Evolutionary conservation across 2,797 vertebrate species (phyloP), one percentile per base, ranked within the genome.

Genomic region (Hylomyscus alleni): DNA sequence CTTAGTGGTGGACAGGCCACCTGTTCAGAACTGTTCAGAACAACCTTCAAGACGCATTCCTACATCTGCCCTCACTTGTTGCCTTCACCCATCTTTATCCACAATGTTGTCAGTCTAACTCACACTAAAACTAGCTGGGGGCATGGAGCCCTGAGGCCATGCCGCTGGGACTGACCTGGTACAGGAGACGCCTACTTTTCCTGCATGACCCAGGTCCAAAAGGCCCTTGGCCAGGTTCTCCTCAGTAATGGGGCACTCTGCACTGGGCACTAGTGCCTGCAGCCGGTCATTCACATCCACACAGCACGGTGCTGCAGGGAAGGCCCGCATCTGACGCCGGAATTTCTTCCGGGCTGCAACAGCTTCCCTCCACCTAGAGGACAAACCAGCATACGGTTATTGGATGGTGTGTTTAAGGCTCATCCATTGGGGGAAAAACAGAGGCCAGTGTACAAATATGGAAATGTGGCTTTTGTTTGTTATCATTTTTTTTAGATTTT

Each of bases 261-360:
- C 99, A 47, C 99, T 99, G 89, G 99, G 99, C 15, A 98, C 98
- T 95, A 99, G 98, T 0, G 99, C 99, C 91, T 98, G 98, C 96
- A 99, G 98, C 90, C 98, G 99, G 69, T 99, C 98, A 54, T 97
- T 98, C 9, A 98, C 98, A 58, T 99, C 99, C 37, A 99, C 98
- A 7, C 98, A 99, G 97, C 99, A 99, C 0, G 99, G 99, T 5
- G 99, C 99, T 0, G 99, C 99, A 34, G 99, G 99, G 97, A 99
- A 99, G 0, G 99, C 99, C 94, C 99, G 98, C 99, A 99, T 99
- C 97, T 99, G 99, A 92, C 99, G 98, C 98, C 99, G 99, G 96
- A 99, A 94, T 97, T 99, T 99, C 47, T 99, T 99, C 47, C 99
- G 99, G 24, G 99, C 99, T 0, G 98, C 98, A 0, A 99, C 99